Conservation (phyloP, 2,113 vertebrate species). For the Pteropus alecto region DNA sequence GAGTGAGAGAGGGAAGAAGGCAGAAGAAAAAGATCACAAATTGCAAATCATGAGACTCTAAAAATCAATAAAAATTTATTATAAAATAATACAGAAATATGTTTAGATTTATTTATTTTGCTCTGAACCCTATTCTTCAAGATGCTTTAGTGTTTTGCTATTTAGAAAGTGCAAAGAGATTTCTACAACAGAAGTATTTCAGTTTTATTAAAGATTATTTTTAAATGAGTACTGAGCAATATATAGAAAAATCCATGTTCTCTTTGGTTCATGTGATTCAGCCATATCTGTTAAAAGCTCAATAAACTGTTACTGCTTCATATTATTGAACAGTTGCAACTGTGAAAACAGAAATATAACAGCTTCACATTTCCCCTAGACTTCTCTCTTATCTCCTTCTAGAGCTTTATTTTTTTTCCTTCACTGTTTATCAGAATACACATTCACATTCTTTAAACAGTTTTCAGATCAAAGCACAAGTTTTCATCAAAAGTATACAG, state of each 20-base stretch:
- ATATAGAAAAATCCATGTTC: slow-evolving; percentile 76
- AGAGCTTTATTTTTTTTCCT: not conserved
- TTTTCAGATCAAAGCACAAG: slow-evolving; percentile 64
- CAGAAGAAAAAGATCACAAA: slow-evolving; percentile 47
- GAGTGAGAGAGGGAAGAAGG: not conserved
- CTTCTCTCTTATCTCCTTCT: not conserved
- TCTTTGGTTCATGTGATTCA: slow-evolving; percentile 46
- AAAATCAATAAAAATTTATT: slow-evolving; percentile 72
- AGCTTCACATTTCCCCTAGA: slow-evolving; percentile 17
- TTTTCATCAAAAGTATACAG: slow-evolving; percentile 54
- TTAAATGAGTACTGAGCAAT: slow-evolving; percentile 69
- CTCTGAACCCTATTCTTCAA: slow-evolving; percentile 66
- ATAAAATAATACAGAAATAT: slow-evolving; percentile 66
- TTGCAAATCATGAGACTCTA: slow-evolving; percentile 56
- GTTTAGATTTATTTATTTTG: slow-evolving; percentile 64
- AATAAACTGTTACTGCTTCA: slow-evolving; percentile 50
- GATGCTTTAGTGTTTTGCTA: slow-evolving; percentile 66
- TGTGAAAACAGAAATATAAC: slow-evolving; percentile 71
- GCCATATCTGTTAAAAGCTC: slow-evolving; percentile 16
- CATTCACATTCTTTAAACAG: slow-evolving; percentile 64
- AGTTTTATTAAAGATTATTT: slow-evolving; percentile 79
- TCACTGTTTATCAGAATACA: slow-evolving; percentile 56
- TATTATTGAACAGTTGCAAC: slow-evolving; percentile 64
- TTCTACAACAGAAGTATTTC: slow-evolving; percentile 65
- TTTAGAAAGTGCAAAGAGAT: slow-evolving; percentile 69